These are phyloP conservation scores for Chrysina gloriosa DNA, from an alignment of 2,888 invertebrate genomes.

Conservation along the genomic window DNA sequence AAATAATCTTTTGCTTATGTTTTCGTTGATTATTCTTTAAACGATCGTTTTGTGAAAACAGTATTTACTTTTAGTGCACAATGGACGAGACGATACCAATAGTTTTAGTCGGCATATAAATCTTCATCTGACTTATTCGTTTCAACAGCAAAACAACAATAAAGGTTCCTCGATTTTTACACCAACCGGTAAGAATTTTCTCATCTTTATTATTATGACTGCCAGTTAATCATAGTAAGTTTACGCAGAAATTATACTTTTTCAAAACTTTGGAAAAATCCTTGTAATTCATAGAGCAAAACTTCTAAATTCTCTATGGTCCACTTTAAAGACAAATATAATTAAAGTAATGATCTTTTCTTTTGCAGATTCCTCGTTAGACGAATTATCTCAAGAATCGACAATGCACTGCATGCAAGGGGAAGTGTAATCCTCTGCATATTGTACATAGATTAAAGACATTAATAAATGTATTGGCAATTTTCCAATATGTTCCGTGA, in stretches of 20 bases:
- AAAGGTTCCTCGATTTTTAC: constrained; percentile 55
- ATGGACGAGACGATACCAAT: constrained; percentile 76
- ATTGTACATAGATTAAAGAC: constrained; percentile 27
- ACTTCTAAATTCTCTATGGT: too few species aligned
- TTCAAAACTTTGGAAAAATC: too few species aligned
- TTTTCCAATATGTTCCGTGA: constrained; percentile 57
- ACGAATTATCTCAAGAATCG: constrained; percentile 89
- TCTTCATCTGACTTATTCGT: constrained; percentile 88
- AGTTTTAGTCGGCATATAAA: constrained; percentile 88
- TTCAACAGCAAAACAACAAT: constrained; percentile 77
- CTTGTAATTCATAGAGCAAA: constrained; percentile 5
- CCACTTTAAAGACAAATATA: not conserved
- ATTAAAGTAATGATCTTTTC: constrained; percentile 34
- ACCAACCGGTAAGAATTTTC: constrained; percentile 54
- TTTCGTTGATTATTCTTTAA: not conserved
- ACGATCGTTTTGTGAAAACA: not conserved
- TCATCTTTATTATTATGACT: constrained; percentile 25
- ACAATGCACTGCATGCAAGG: constrained; percentile 87
- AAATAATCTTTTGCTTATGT: constrained; percentile 12
- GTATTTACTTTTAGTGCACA: constrained; percentile 70
- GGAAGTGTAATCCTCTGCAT: constrained; percentile 70
- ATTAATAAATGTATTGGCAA: constrained; percentile 49
- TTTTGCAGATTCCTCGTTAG: constrained; percentile 81
- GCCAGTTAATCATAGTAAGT: too few species aligned
- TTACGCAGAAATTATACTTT: too few species aligned